Conservation (phyloP, 2,113 vertebrate genomes). For the Sinocyclocheilus rhinocerous region DNA sequence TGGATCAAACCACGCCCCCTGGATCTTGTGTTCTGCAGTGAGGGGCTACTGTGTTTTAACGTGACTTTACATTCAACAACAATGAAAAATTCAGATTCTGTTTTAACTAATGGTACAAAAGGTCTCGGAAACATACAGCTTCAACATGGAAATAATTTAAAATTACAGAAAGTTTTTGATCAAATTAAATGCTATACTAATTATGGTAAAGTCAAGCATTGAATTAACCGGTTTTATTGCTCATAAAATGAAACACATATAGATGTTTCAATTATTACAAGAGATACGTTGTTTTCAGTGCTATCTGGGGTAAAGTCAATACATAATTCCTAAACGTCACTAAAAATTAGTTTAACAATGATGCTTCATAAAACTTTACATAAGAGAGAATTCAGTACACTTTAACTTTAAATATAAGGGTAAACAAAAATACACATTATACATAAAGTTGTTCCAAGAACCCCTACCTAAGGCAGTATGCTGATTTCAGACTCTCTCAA, state of each 20-base stretch:
- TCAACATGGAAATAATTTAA: not conserved
- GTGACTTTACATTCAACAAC: not conserved
- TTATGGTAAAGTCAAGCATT: constrained; percentile 29
- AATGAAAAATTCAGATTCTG: not conserved
- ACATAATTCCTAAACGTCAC: not conserved
- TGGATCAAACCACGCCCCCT: no score
- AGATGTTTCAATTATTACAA: not conserved
- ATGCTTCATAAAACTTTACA: not conserved
- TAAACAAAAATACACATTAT: constrained; percentile 5
- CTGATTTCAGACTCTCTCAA: constrained; percentile 16
- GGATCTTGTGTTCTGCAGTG: no score
- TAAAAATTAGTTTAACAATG: constrained; percentile 9
- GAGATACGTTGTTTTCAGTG: not conserved
- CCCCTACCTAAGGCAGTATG: not conserved
- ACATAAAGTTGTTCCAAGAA: not conserved
- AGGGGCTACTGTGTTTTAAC: no score
- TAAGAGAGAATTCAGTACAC: not conserved
- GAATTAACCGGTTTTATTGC: constrained; percentile 30
- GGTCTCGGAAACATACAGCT: not conserved
- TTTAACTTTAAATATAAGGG: not conserved
- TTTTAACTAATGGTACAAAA: not conserved
- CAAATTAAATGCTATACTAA: constrained; percentile 35
- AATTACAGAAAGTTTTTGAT: constrained; percentile 21
- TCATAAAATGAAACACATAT: not conserved
- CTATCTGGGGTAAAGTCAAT: constrained; percentile 3